phyloP scores from a whole-genome alignment of 1,140 invertebrate genomes.

The Cepaea nemoralis region DNA sequence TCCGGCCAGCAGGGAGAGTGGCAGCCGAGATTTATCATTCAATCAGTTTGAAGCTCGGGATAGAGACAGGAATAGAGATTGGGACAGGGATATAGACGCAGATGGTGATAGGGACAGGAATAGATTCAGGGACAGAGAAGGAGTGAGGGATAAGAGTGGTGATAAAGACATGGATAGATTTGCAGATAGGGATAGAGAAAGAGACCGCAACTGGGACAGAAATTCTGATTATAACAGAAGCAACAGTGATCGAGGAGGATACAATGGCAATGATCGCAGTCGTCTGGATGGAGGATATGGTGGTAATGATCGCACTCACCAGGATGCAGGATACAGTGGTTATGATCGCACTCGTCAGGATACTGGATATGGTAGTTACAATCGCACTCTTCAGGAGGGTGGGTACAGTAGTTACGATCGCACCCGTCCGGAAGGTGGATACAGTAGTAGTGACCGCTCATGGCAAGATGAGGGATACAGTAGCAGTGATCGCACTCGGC shows the following conservation, averaged over 20 bases:
- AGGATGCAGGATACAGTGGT: no score
- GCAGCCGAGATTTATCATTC: slow-evolving; percentile 20
- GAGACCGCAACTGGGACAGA: slow-evolving; percentile 38
- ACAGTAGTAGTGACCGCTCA: slow-evolving; percentile 31
- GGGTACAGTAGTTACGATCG: not conserved
- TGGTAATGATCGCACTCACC: not conserved
- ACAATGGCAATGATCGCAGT: slow-evolving; percentile 26
- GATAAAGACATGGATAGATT: slow-evolving; percentile 27
- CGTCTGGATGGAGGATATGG: slow-evolving; percentile 5
- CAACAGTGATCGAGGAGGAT: slow-evolving; percentile 15
- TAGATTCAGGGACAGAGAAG: slow-evolving; percentile 34
- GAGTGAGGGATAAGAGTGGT: slow-evolving; percentile 36
- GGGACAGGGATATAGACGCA: slow-evolving; percentile 29
- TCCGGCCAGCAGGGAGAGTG: slow-evolving; percentile 1
- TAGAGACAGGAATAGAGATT: slow-evolving; percentile 30
- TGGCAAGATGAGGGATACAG: not conserved
- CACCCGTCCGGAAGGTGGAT: not conserved
- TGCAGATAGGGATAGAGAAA: slow-evolving; percentile 37
- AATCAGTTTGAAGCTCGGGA: slow-evolving; percentile 11
- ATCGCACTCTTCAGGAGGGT: not conserved
- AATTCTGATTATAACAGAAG: slow-evolving; percentile 25
- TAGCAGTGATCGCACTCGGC: not conserved
- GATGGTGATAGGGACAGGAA: no score
- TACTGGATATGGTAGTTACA: no score
- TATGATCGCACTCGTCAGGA: no score